Base-by-base conservation (phyloP, 2,888 invertebrate genomes). In the Punctoribates punctum region DNA sequence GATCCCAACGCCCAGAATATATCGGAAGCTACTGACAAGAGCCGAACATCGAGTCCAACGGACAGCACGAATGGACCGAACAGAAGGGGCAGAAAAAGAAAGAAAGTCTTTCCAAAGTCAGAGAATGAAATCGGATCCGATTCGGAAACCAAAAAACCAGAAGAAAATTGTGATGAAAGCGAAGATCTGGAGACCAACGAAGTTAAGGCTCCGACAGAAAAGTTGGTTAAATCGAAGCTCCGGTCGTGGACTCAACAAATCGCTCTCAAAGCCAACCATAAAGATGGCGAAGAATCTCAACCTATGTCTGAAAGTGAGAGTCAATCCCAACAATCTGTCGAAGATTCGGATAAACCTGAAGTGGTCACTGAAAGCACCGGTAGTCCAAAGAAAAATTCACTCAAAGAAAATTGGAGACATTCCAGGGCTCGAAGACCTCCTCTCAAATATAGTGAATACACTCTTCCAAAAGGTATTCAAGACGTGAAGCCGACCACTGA, bases 381-480 rank as follows among this genome's bases (percentile, higher is more conserved):
- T 67, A 38, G 38, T 67, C 34, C 9, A 20, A 67, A 34, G n/a
- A 67, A 67, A n/a, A 34, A 38, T 9, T 1, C 11, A 25, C 34
- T 38, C 9, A 34, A 67, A 38, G 38, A 67, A n/a, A 1, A 67
- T 38, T 38, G 34, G 67, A 67, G 38, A n/a, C 67, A 67, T 67
- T 67, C 67, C 38, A 67, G 67, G 38, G 67, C 67, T 38, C 34
- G 67, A 34, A 67, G 67, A 67, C 38, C 38, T 67, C 67, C 67
- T n/a, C 67, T 67, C 38, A 67, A 67, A n/a, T 67, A 67, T 17
- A 67, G 67, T 38, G 67, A 67, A 67, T 67, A 67, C 11, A 67
- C 67, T 6, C 67, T 67, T 38, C 67, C 67, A 11, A 67, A 67
- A 11, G 38, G n/a, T 6, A 67, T 67, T 17, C 67, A 67, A n/a